Evolutionary conservation across 2,797 vertebrate genomes (phyloP), one percentile per base, ranked within the genome.

Genomic region (Catostomus latipinnis): DNA sequence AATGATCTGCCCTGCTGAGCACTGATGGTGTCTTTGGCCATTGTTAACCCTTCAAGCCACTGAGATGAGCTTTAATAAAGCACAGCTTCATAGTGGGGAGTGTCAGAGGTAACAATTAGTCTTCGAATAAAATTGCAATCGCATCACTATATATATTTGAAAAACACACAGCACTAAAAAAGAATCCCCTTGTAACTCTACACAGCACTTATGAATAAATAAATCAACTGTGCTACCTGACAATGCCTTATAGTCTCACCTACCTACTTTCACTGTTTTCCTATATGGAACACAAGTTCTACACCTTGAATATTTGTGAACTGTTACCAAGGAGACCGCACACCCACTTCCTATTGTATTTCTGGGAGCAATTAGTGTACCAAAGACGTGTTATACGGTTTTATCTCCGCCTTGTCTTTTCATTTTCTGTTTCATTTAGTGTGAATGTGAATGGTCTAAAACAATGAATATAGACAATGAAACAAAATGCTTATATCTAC

Each of bases 311-410:
- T 45, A 75, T 61, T 75, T 69, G 67, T 71, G 58, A 53, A 46
- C 81, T 66, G 81, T 85, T 83, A 83, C 84, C 82, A 81, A 79
- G 81, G 84, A 63, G 68, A 85, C 79, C 49, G 54, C 77, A 81
- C 72, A 61, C 81, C 76, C 62, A 76, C 75, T 76, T 48, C 68
- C 74, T 46, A 56, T 79, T 85, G 53, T 83, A 85, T 85, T 81
- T 83, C 72, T 52, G 48, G 81, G 76, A 79, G 74, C 75, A 83
- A 85, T 85, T 85, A 83, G 48, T 57, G 50, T 66, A 46, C 12
- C 75, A 71, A 73, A 78, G 80, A 75, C 43, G 57, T 62, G 54
- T 68, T 78, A 60, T 60, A 49, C 13, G 14, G 66, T 45, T 54
- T 13, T 62, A 49, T 74, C 49, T 66, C 5, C 66, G 6, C 54